A percentile compares a stretch with the other conserved stretches of the same genome.
Conservation (phyloP, 1,140 invertebrate genomes). For the Calephelis virginiensis region DNA sequence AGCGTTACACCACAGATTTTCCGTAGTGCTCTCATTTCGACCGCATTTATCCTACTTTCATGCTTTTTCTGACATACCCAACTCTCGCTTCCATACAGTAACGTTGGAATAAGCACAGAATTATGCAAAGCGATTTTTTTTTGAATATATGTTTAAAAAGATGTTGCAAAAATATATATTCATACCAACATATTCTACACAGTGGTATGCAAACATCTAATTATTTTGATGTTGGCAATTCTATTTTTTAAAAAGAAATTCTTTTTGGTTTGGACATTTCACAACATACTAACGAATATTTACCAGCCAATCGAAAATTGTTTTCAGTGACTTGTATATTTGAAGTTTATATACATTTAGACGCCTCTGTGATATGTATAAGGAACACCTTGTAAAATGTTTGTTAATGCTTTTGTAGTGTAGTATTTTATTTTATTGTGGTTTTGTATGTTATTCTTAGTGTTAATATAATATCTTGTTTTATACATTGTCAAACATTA, state of each 20-base stretch:
- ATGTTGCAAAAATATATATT: no score
- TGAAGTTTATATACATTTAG: slow-evolving; percentile 35
- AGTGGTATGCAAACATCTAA: no score
- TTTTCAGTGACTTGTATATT: neutral
- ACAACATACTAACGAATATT: neutral
- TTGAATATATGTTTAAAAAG: no score
- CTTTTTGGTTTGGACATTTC: neutral
- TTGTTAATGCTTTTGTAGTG: slow-evolving; percentile 25
- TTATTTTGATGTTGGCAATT: no score
- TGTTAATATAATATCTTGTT: neutral
- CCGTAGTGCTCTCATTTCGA: no score
- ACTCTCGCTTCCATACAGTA: no score
- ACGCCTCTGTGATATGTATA: slow-evolving; percentile 56
- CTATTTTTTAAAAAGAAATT: neutral
- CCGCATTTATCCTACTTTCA: no score
- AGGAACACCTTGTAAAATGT: slow-evolving; percentile 38
- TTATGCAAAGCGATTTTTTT: no score
- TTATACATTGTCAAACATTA: neutral
- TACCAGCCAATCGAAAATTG: neutral
- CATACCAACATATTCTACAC: no score
- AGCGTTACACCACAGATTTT: no score
- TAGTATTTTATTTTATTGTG: neutral
- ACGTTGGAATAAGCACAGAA: no score
- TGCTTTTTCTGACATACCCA: no score
- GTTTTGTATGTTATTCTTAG: neutral